These are phyloP conservation scores for Xanthorhoe designata DNA, from an alignment of 2,888 invertebrate species.

Conservation along the genomic window DNA sequence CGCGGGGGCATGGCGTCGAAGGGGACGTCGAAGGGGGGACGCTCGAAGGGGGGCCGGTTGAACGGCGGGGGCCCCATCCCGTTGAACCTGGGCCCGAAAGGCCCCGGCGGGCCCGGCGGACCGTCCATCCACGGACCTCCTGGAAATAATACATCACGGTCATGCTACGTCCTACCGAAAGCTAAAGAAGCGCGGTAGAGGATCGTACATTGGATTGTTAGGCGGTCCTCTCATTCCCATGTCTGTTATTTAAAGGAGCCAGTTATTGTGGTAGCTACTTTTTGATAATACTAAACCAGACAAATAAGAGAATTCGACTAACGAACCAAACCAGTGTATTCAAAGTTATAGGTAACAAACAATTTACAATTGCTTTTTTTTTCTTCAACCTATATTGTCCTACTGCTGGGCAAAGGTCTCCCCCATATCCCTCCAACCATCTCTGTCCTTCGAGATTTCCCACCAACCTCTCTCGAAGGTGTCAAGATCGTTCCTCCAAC, in stretches of 20 bases:
- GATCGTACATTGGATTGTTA: conserved; percentile 68
- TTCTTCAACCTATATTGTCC: no score
- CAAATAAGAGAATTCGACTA: background rate
- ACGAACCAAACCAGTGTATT: background rate
- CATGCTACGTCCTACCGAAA: conserved; percentile 8
- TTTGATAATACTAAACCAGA: background rate
- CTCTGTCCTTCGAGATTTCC: no score
- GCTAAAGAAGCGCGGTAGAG: conserved; percentile 1
- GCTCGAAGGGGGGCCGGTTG: conserved; percentile 52
- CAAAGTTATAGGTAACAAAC: no score
- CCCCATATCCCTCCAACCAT: no score
- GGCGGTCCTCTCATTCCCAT: conserved; percentile 79
- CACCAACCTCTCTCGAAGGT: no score
- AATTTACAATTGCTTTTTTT: no score
- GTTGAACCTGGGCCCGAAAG: conserved; percentile 76
- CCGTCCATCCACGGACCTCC: conserved; percentile 77
- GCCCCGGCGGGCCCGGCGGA: conserved; percentile 59
- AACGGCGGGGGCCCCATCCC: conserved; percentile 71
- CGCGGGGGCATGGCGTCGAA: conserved; percentile 55
- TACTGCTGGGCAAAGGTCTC: no score
- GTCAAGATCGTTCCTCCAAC: no score
- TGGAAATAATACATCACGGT: conserved; percentile 25
- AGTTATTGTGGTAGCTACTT: conserved; percentile 35
- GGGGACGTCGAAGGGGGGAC: conserved; percentile 62
- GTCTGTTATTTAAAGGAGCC: conserved; percentile 71